A percentile compares a stretch with the other conserved stretches of the same genome.
Evolutionary conservation across 2,888 invertebrate genomes (phyloP).

Genomic region (Rhagophthalmus giganteus): DNA sequence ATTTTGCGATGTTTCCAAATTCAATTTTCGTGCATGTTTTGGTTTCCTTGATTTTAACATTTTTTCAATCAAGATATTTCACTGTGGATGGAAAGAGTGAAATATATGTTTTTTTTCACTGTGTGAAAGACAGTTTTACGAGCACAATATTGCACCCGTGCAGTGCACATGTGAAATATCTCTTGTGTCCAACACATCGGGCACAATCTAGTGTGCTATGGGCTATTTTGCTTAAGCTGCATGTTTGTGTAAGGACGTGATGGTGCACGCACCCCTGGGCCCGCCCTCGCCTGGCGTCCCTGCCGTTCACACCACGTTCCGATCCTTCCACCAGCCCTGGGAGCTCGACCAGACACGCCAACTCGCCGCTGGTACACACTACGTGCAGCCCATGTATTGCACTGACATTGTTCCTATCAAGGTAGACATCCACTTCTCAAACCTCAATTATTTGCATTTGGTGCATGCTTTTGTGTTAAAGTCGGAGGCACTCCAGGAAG

Average conservation of each 20-base stretch:
- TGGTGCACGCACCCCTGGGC: conserved; percentile 55
- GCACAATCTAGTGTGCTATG: conserved; percentile 32
- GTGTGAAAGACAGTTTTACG: conserved; percentile 4
- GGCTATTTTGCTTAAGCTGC: conserved; percentile 52
- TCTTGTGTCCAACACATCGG: conserved; percentile 24
- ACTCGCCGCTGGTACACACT: conserved; percentile 52
- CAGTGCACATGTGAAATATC: conserved; percentile 34
- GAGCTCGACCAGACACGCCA: conserved; percentile 66
- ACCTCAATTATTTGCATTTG: conserved; percentile 22
- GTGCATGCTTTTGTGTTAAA: conserved; percentile 13
- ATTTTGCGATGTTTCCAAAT: conserved; percentile 23
- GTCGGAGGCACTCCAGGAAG: too few relatives aligned
- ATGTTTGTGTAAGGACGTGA: conserved; percentile 58
- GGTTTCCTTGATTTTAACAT: conserved; percentile 18
- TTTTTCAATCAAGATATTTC: conserved; percentile 31
- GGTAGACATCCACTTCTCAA: conserved; percentile 47
- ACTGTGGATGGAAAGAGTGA: conserved; percentile 13
- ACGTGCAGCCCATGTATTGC: conserved; percentile 53
- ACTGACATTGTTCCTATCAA: conserved; percentile 62
- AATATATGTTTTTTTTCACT: too few relatives aligned
- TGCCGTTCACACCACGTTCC: conserved; percentile 59
- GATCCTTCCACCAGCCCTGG: conserved; percentile 70
- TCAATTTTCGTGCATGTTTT: conserved; percentile 21
- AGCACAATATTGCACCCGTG: conserved; percentile 20
- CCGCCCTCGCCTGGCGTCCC: conserved; percentile 54